phyloP scores from a whole-genome alignment of 2,888 invertebrate genomes.

The Lepidochrysops patricia region DNA sequence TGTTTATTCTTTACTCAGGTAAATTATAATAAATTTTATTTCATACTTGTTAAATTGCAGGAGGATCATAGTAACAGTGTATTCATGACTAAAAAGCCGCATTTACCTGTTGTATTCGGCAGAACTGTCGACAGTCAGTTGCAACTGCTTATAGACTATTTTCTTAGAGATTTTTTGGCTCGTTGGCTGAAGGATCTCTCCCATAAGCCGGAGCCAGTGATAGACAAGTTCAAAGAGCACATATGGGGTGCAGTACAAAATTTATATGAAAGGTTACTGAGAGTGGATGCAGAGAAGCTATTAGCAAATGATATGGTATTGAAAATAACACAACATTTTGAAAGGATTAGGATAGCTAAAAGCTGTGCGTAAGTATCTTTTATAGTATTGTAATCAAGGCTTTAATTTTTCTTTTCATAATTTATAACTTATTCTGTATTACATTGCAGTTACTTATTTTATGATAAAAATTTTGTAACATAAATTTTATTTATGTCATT shows the following conservation, averaged over 20 bases:
- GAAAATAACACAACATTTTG: slow-evolving; percentile 88
- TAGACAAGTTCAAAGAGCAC: slow-evolving; percentile 83
- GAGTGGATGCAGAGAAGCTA: slow-evolving; percentile 87
- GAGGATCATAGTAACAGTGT: slow-evolving; percentile 61
- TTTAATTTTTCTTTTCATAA: too few species aligned
- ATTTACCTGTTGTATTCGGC: slow-evolving; percentile 86
- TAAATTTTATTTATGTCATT: too few species aligned
- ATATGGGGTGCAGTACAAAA: slow-evolving; percentile 86
- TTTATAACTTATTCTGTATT: too few species aligned
- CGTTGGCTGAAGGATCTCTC: slow-evolving; percentile 84
- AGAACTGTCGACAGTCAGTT: slow-evolving; percentile 88
- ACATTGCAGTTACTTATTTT: too few species aligned
- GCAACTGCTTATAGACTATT: slow-evolving; percentile 86
- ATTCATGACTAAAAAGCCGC: slow-evolving; percentile 55
- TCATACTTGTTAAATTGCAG: slow-evolving; percentile 31
- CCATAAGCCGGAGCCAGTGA: slow-evolving; percentile 77
- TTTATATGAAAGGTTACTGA: slow-evolving; percentile 81
- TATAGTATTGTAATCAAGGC: slow-evolving; percentile 9
- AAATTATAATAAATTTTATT: too few species aligned
- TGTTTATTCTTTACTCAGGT: too few species aligned
- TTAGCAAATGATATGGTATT: slow-evolving; percentile 88
- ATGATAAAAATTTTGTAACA: too few species aligned
- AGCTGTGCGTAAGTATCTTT: slow-evolving; percentile 79
- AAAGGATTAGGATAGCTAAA: slow-evolving; percentile 85
- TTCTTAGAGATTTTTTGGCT: slow-evolving; percentile 85